Evolutionary conservation across 92 coral and sea anemone species (phyloP).

Genomic region (Zoanthus sociatus): DNA sequence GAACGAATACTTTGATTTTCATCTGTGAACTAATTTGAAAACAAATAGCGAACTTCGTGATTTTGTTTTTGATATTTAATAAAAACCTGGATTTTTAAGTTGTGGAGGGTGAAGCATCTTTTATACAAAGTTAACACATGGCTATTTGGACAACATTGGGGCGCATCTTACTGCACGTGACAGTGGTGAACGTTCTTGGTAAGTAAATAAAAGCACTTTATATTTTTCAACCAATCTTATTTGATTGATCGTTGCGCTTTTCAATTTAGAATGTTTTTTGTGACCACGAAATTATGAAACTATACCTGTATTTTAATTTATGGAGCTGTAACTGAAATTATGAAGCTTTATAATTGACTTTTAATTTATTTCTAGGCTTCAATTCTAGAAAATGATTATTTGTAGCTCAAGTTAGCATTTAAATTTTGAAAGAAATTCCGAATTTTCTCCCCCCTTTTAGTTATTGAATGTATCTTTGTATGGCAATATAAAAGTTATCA

Average conservation of each 20-base stretch:
- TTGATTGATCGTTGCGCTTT: too few species aligned
- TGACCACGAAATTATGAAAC: not conserved
- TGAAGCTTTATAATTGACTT: too few species aligned
- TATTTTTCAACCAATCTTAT: not conserved
- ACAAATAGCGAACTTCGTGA: not conserved
- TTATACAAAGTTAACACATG: constrained; percentile 3
- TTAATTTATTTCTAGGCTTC: too few species aligned
- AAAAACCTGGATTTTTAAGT: not conserved
- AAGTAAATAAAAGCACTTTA: constrained; percentile 10
- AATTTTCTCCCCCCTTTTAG: too few species aligned
- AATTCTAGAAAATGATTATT: too few species aligned
- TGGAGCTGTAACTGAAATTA: too few species aligned
- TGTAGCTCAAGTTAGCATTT: too few species aligned
- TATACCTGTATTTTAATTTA: not conserved
- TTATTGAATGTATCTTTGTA: too few species aligned
- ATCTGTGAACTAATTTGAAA: not conserved
- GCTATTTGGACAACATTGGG: not conserved
- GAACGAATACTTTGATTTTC: not conserved
- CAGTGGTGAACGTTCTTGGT: constrained; percentile 10
- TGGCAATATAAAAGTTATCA: too few species aligned
- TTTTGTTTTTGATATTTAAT: not conserved
- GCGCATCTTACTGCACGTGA: constrained; percentile 34
- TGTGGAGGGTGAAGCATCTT: not conserved
- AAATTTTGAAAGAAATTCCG: too few species aligned
- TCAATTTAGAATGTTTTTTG: not conserved